Evolutionary conservation across 2,797 vertebrate species (phyloP), one percentile per base, ranked within the genome.

Genomic region (Tarsius wallacei): DNA sequence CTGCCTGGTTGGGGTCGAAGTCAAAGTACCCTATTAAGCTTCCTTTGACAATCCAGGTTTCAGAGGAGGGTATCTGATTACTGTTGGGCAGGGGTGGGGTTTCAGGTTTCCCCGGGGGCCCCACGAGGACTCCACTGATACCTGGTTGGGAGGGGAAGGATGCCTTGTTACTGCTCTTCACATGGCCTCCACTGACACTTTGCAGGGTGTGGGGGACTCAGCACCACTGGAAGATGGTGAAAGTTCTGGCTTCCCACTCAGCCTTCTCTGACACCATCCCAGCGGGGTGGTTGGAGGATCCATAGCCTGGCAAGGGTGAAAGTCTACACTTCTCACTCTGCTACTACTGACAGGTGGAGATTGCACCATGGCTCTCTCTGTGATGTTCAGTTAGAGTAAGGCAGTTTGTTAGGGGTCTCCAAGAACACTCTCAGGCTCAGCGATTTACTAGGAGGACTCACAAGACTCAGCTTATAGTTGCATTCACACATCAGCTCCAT

Each of bases 221-320:
- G 86, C 80, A 73, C 14, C 49, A n/a, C 14, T 68, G 31, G 74
- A 73, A 63, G 47, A 83, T 15, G 42, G 61, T 61, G 31, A 71
- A 92, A 95, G 47, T 92, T 92, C 42, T 88, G 15, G 66, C 36
- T 93, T 94, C 47, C 71, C n/a, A 70, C 42, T 80, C 17, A 71
- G 26, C 70, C 49, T 86, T 82, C 91, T 77, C 80, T 86, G 74
- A 77, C 10, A 71, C 31, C 19, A 77, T 64, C 24, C 68, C 57
- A 13, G 13, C 28, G 53, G 2, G 42, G 22, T n/a, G 2, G 1
- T 12, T 59, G 33, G 59, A 12, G 7, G 19, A 33, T 26, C 36
- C 21, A 55, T 76, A 64, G 31, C 17, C 36, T 73, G 26, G 31
- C 55, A 47, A 64, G 61, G 12, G 11, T 66, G 19, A 68, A 91